Percentiles rank a stretch among this genome's conserved stretches.
Evolutionary conservation across 2,113 vertebrate species (phyloP).

Genomic region (Carettochelys insculpta): DNA sequence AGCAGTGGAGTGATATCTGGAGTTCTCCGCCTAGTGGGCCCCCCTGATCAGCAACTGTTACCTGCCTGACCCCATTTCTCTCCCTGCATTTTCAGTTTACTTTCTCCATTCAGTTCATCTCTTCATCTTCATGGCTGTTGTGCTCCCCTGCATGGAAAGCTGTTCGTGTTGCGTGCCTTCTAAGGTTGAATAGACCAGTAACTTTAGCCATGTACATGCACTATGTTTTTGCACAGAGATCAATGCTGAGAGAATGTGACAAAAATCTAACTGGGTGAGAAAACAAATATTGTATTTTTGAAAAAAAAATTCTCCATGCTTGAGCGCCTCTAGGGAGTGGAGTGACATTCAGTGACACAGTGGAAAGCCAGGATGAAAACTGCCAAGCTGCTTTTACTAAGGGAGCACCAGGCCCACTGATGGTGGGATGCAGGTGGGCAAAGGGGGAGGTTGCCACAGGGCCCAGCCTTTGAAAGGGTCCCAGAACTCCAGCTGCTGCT

Average conservation of each 20-base stretch:
- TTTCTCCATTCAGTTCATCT: not conserved
- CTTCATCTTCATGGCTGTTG: not conserved
- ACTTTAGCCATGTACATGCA: not conserved
- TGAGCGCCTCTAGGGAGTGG: conserved; percentile 4
- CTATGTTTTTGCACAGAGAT: not conserved
- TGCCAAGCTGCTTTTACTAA: not conserved
- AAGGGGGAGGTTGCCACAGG: no score
- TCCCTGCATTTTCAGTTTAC: not conserved
- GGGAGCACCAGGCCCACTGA: not conserved
- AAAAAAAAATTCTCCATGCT: not conserved
- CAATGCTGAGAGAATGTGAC: not conserved
- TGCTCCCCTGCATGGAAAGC: not conserved
- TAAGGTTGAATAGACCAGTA: not conserved
- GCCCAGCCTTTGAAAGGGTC: no score
- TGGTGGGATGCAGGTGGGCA: no score
- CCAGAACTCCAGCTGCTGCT: no score
- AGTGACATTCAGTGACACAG: conserved; percentile 18
- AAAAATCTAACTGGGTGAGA: not conserved
- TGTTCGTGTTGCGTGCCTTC: not conserved
- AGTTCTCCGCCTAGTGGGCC: not conserved
- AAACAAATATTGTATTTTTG: conserved; percentile 8
- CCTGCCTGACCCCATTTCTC: not conserved
- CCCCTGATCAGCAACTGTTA: not conserved
- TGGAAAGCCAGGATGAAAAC: conserved; percentile 47
- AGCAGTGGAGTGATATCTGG: not conserved